phyloP scores from a whole-genome alignment of 1,140 invertebrate genomes.

The Ctenoplectra terminalis region DNA sequence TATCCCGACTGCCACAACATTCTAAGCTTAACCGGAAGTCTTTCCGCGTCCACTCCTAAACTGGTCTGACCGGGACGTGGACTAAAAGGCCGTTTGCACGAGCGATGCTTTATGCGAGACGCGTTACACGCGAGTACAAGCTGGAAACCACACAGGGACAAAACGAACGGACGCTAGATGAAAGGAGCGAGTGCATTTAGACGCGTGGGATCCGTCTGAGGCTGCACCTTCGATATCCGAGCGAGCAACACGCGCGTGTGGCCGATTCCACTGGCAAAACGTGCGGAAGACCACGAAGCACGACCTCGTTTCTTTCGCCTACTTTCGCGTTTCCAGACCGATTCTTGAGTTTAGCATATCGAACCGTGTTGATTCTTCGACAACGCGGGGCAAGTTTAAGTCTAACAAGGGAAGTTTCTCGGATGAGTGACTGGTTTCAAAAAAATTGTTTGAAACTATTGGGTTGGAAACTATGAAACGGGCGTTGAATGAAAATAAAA shows the following conservation, averaged over 20 bases:
- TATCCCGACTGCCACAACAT: not conserved
- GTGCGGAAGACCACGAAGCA: not conserved
- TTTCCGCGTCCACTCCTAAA: constrained; percentile 13
- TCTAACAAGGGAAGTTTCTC: too few species aligned
- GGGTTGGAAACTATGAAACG: too few species aligned
- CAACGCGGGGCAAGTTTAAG: too few species aligned
- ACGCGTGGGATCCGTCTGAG: constrained; percentile 58
- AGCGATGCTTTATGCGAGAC: constrained; percentile 33
- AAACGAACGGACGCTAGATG: constrained; percentile 55
- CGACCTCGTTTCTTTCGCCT: not conserved
- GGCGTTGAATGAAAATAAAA: too few species aligned
- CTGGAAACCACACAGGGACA: constrained; percentile 56
- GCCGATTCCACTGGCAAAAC: not conserved
- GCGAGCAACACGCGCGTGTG: not conserved
- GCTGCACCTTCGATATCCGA: constrained; percentile 30
- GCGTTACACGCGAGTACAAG: constrained; percentile 35
- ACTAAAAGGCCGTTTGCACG: constrained; percentile 24
- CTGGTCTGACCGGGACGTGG: not conserved
- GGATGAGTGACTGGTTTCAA: too few species aligned
- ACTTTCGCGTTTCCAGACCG: not conserved
- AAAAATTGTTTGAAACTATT: too few species aligned
- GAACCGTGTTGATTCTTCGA: too few species aligned
- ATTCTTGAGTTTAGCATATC: not conserved
- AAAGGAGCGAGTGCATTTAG: constrained; percentile 57
- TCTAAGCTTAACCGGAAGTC: not conserved